phyloP scores from a whole-genome alignment of 2,888 invertebrate genomes.

The Agrochola lychnidis region DNA sequence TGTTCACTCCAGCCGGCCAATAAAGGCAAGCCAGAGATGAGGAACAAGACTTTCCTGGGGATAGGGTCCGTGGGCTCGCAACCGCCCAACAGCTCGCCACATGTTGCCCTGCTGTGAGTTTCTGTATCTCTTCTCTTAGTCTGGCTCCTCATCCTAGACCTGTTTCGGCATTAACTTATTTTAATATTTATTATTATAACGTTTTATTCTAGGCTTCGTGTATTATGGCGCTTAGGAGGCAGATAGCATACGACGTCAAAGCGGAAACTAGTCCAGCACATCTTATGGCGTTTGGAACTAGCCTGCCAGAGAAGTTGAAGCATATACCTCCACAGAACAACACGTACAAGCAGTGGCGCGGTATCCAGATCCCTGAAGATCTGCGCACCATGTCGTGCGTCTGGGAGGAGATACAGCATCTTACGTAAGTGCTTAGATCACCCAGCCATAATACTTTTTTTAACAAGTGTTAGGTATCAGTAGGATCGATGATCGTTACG shows the following conservation, averaged over 20 bases:
- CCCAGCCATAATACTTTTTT: neutral
- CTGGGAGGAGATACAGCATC: slow-evolving; percentile 91
- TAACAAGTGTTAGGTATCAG: neutral
- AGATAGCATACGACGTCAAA: slow-evolving; percentile 86
- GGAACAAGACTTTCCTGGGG: no score
- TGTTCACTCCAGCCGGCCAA: no score
- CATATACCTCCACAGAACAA: slow-evolving; percentile 90
- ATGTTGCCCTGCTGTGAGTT: no score
- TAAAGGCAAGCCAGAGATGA: no score
- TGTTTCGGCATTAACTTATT: no score
- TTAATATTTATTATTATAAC: neutral
- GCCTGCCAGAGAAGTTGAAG: slow-evolving; percentile 87
- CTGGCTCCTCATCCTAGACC: no score
- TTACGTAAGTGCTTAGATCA: slow-evolving; percentile 83
- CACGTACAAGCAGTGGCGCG: slow-evolving; percentile 89
- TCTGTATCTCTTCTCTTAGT: no score
- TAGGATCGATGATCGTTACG: neutral
- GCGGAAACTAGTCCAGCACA: slow-evolving; percentile 87
- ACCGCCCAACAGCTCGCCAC: no score
- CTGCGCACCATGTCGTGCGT: slow-evolving; percentile 91
- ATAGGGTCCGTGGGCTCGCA: no score
- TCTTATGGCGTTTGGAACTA: slow-evolving; percentile 88
- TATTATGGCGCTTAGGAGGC: slow-evolving; percentile 85
- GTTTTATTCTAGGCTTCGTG: slow-evolving; percentile 81
- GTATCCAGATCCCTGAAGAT: slow-evolving; percentile 90